Conservation (phyloP, 2,888 invertebrate species). For the Pyrrhopygopsis socrates region DNA sequence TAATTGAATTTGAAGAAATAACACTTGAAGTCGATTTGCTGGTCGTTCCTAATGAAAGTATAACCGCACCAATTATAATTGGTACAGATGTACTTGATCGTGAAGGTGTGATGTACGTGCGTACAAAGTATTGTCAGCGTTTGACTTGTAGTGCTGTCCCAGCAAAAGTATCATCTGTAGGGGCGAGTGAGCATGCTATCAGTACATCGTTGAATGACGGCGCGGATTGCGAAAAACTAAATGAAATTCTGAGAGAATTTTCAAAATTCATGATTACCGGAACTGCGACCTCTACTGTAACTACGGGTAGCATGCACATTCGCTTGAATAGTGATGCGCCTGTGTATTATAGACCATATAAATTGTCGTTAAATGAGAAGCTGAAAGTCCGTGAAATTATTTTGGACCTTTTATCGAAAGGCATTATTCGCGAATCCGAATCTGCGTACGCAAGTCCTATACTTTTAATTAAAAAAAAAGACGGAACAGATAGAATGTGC, state of each 20-base stretch:
- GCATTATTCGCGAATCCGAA: slow-evolving; percentile 72
- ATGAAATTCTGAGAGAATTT: slow-evolving; percentile 50
- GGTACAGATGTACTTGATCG: slow-evolving; percentile 81
- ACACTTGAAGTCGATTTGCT: slow-evolving; percentile 80
- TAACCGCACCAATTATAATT: slow-evolving; percentile 74
- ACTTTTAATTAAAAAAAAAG: slow-evolving; percentile 77
- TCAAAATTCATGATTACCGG: slow-evolving; percentile 52
- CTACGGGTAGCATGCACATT: slow-evolving; percentile 70
- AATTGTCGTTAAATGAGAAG: slow-evolving; percentile 65
- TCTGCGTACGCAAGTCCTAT: slow-evolving; percentile 75
- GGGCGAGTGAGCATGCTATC: background rate
- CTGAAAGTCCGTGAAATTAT: slow-evolving; percentile 63
- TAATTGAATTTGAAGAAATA: slow-evolving; percentile 74
- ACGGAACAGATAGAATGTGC: slow-evolving; percentile 66
- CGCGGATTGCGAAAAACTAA: slow-evolving; percentile 44
- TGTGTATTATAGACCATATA: slow-evolving; percentile 66
- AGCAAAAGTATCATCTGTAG: background rate
- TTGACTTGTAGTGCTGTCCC: slow-evolving; percentile 24
- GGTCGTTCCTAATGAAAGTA: slow-evolving; percentile 66
- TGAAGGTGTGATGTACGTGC: slow-evolving; percentile 75
- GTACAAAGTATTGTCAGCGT: slow-evolving; percentile 55
- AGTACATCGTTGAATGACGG: slow-evolving; percentile 58
- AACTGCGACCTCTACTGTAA: slow-evolving; percentile 70
- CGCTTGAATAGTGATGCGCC: slow-evolving; percentile 38
- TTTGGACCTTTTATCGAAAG: slow-evolving; percentile 60